Evolutionary conservation across 2,888 invertebrate genomes (phyloP), one percentile per base, ranked within the genome.

Genomic region (Phragmatobia fuliginosa): DNA sequence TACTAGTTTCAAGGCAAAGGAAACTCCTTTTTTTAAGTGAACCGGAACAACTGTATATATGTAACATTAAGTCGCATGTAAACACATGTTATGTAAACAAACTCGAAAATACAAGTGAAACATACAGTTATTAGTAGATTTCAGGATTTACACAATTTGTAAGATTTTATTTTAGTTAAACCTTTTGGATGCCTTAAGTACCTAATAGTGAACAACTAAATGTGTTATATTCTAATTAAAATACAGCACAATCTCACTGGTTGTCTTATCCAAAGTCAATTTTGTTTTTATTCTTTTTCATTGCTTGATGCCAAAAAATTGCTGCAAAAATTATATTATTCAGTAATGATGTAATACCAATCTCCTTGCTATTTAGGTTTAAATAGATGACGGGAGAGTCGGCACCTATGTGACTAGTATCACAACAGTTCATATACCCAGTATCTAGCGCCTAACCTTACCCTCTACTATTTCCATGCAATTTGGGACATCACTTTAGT

Each of bases 281-380:
- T 91, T 92, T 87, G 16, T 14, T 84, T 75, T 69, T 74, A 86
- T 87, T 90, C 85, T 89, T 85, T 88, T 90, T 88, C 90, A 89
- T 93, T 94, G 94, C 94, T 94, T 94, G 88, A 95, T 94, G 94
- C 94, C 94, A 95, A 95, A 95, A 94, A 94, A 86, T 91, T 92
- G 90, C 90, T 91, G 90, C 90, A 90, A 85, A 90, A 87, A 87
- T 85, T 89, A 84, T 91, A 89, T 88, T 89, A 90, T 90, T 92
- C 91, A 88, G 88, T 92, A 90, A 90, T 88, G 85, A 87, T 88
- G 86, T 91, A 89, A 89, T 90, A 90, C 87, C 89, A 90, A 85
- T 89, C 86, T 89, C 85, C 85, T 88, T 90, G 92, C 88, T 88
- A 89, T 93, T 93, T 92, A 93, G 90, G 92, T 92, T 93, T 91